A percentile compares a stretch with the other conserved stretches of the same genome.
phyloP scores from a whole-genome alignment of 1,140 invertebrate genomes.

The Pogonomyrmex barbatus region DNA sequence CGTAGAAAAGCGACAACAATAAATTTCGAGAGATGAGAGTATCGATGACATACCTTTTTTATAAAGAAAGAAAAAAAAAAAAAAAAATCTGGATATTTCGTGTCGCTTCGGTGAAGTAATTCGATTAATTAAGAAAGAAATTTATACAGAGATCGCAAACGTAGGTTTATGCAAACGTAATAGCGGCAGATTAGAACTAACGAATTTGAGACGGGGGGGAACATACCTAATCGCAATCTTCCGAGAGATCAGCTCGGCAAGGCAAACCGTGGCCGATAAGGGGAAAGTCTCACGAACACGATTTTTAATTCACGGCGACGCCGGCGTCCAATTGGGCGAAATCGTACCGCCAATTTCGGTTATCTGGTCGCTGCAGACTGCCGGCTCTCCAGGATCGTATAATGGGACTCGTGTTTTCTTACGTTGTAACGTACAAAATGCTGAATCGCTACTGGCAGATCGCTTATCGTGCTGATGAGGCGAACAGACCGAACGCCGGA shows the following conservation, averaged over 20 bases:
- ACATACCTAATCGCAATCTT: conserved; percentile 27
- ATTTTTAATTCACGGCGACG: conserved; percentile 53
- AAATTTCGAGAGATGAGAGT: too few species aligned
- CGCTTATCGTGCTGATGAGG: conserved; percentile 77
- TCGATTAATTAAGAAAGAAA: background rate
- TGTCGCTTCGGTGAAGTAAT: background rate
- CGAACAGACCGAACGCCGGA: conserved; percentile 39
- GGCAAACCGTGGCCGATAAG: conserved; percentile 30
- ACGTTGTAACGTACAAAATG: conserved; percentile 70
- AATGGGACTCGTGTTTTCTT: conserved; percentile 69
- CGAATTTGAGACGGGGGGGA: conserved; percentile 16
- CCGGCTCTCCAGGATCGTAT: conserved; percentile 48
- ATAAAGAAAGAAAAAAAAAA: too few species aligned
- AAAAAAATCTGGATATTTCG: background rate
- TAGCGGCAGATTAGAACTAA: conserved; percentile 39
- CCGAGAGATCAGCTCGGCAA: conserved; percentile 26
- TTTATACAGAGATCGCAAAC: background rate
- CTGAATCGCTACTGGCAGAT: conserved; percentile 71
- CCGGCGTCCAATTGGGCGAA: conserved; percentile 53
- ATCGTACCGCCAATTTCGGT: conserved; percentile 55
- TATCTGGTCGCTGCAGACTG: conserved; percentile 49
- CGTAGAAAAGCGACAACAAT: too few species aligned
- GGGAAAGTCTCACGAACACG: conserved; percentile 24
- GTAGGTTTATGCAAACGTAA: background rate
- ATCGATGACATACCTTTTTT: too few species aligned